Evolutionary conservation across 2,797 vertebrate genomes (phyloP).

Genomic region (Crenuchus spilurus): DNA sequence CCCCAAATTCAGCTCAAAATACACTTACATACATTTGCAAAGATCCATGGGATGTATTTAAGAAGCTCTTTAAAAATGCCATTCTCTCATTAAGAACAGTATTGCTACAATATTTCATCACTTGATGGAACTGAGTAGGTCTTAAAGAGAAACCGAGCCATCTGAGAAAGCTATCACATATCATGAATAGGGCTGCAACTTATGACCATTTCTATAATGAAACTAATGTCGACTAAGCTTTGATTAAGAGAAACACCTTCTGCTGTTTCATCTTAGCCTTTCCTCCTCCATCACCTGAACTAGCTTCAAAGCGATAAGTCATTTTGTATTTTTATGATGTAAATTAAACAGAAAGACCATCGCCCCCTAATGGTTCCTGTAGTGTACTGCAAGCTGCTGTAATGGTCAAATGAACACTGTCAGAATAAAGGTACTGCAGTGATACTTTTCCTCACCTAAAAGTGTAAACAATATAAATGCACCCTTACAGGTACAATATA

Average conservation of each 20-base stretch:
- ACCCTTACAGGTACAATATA: too few relatives aligned
- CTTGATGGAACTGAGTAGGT: neutral
- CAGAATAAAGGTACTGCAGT: too few relatives aligned
- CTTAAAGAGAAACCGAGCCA: neutral
- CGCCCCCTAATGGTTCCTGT: neutral
- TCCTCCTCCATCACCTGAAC: too few relatives aligned
- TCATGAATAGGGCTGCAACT: neutral
- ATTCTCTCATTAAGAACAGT: slow-evolving; percentile 13
- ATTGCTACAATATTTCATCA: slow-evolving; percentile 10
- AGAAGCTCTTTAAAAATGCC: slow-evolving; percentile 1
- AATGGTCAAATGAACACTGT: neutral
- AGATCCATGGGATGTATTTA: slow-evolving; percentile 10
- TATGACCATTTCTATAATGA: neutral
- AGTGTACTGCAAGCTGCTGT: neutral
- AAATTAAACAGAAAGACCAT: too few relatives aligned
- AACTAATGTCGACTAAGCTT: neutral
- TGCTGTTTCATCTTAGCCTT: too few relatives aligned
- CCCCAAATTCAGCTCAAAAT: slow-evolving; percentile 20
- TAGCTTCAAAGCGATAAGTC: too few relatives aligned
- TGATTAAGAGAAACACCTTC: neutral
- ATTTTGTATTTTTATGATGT: too few relatives aligned
- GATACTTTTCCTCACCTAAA: too few relatives aligned
- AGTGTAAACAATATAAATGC: too few relatives aligned
- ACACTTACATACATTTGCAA: slow-evolving; percentile 28
- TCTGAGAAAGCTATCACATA: neutral